Evolutionary conservation across 2,113 vertebrate genomes (phyloP).

Genomic region (human): DNA sequence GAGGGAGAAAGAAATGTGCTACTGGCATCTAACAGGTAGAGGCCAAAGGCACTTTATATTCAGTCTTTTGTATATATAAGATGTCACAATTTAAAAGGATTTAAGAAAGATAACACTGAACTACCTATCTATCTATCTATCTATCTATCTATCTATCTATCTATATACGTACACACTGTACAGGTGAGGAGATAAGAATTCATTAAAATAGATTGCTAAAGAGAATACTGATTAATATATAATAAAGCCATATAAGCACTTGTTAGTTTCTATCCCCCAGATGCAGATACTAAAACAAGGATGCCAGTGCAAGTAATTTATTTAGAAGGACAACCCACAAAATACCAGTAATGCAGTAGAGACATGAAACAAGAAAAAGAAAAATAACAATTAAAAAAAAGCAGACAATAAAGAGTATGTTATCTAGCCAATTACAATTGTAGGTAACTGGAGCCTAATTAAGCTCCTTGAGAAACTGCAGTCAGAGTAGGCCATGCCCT

Average conservation of each 20-base stretch:
- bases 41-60: background rate
- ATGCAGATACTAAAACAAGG: background rate
- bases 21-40: background rate
- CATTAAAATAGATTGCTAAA: background rate
- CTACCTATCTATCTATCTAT: background rate
- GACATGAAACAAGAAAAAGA: background rate
- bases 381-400: background rate
- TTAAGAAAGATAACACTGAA: background rate
- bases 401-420: background rate
- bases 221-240: background rate
- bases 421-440: background rate
- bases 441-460: background rate
- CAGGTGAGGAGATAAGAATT: background rate
- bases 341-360: background rate
- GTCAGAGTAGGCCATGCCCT: background rate
- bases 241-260: background rate
- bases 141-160: too few species aligned
- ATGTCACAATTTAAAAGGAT: background rate
- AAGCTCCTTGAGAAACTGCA: background rate
- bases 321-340: background rate
- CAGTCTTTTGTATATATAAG: background rate
- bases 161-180: background rate
- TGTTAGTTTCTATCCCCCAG: background rate
- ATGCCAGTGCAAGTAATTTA: background rate
- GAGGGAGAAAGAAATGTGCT: background rate